Evolutionary conservation across 2,113 vertebrate genomes (phyloP), one percentile per base, ranked within the genome.

Genomic region (Numida meleagris): DNA sequence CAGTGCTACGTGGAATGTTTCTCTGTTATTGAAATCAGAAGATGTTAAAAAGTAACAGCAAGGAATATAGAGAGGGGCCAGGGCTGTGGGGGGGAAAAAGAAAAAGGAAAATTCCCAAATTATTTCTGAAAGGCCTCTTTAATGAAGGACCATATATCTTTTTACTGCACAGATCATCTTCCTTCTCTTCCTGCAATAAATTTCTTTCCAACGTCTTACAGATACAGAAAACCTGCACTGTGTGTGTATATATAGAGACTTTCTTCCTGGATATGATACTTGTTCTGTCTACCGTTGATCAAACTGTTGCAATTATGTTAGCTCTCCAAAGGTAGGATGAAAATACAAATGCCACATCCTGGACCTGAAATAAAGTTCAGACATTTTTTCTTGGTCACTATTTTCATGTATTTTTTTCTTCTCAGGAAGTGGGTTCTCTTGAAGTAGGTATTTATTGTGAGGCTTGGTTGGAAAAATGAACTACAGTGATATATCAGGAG

Each of bases 361-460:
- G 67, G 58, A 82, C 40, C 59, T 82, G 63, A 95, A 94, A 94
- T 53, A 93, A 72, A 86, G 55, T 68, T 50, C 23, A 61, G 14
- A 71, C 46, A 12, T 67, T 89, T 86, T 77, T 87, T 83, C 65
- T 88, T 84, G 24, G 19, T 94, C n/a, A 9, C 12, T 58, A 20
- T 65, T 91, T 93, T 90, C 73, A 38, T 88, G 40, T 81, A 33
- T 67, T 77, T 91, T 91, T 89, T 51, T 16, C 40, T 86, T 68
- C 48, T 48, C 62, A 94, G 92, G 88, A 95, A 92, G 86, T 75
- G 88, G 77, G 61, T 89, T 91, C 62, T 84, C 68, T 96, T 91
- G 74, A 81, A 95, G 57, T 23, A 67, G 70, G 63, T 51, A 78
- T 86, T 95, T 88, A 61, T 83, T 86, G 25, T 61, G 33, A 17